phyloP scores from a whole-genome alignment of 2,113 vertebrate genomes.

The Larimichthys polyactis region DNA sequence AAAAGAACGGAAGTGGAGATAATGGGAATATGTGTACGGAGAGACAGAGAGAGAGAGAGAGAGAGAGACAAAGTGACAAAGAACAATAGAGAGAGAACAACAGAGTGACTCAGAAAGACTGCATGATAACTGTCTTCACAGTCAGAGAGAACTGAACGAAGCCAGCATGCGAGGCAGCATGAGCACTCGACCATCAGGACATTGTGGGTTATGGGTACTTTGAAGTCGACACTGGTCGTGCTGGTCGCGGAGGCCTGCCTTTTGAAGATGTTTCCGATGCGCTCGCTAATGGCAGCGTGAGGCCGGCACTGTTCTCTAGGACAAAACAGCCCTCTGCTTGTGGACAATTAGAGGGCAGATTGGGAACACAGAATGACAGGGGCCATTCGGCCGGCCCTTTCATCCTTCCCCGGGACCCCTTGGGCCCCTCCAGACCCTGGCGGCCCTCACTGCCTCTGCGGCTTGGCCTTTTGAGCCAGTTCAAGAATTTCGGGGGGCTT shows the following conservation, averaged over 20 bases:
- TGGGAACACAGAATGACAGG: constrained; percentile 82
- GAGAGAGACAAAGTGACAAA: neutral
- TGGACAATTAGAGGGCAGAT: constrained; percentile 85
- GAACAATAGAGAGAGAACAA: constrained; percentile 5
- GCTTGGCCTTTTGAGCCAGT: constrained; percentile 77
- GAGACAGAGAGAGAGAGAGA: neutral
- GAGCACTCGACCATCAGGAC: constrained; percentile 71
- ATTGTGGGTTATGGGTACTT: constrained; percentile 71
- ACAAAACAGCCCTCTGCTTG: constrained; percentile 84
- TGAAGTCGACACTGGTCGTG: constrained; percentile 82
- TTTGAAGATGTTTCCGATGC: constrained; percentile 84
- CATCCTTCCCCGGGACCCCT: constrained; percentile 72
- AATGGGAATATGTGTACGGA: too few relatives aligned
- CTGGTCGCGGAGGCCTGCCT: constrained; percentile 64
- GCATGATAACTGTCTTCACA: constrained; percentile 45
- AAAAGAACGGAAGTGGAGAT: neutral
- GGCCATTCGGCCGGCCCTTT: constrained; percentile 79
- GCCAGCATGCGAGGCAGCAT: constrained; percentile 68
- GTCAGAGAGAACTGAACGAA: constrained; percentile 52
- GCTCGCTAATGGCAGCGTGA: constrained; percentile 84
- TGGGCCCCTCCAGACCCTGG: constrained; percentile 57
- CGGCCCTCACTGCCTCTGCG: constrained; percentile 62
- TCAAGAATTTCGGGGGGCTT: constrained; percentile 81
- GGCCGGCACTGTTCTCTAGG: constrained; percentile 77
- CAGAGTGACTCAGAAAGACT: constrained; percentile 7